Evolutionary conservation across 2,888 invertebrate species (phyloP), one percentile per base, ranked within the genome.

Genomic region (Tenodera sinensis): DNA sequence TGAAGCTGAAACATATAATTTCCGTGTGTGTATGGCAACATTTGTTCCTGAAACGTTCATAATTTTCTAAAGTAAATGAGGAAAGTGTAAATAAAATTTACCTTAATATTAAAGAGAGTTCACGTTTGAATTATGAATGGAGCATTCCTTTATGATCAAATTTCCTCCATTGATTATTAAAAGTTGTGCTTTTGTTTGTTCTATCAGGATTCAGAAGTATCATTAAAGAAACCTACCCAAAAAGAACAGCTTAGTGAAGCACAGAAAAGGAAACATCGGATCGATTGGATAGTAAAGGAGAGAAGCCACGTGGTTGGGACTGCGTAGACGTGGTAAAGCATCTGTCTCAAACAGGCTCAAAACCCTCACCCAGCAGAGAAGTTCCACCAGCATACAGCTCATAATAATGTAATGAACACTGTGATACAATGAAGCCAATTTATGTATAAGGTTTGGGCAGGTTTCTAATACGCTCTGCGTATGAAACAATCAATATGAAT

Each of bases 281-380:
- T 92, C 95, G 96, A 89, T 95, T 97, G 0, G 98, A 98, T 93
- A 94, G 95, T 28, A 96, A 96, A 54, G 98, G 98, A 0, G 98
- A 98, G 92, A 95, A 95, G 91, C 97, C 97, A 0, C 94, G 99
- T 47, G 99, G 99, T 0, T 98, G 96, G 96, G 96, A 99, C 94
- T 99, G 99, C 99, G 96, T 99, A 15, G 99, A 99, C 92, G 96
- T 99, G 90, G 96, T 99, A n/a, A 98, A 98, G 93, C 99, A 99
- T 94, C 95, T 99, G 90, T 97, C 98, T 15, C 98, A 98, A 93
- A 96, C 96, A 88, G 96, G 95, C 90, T 93, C 94, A 85, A 94
- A 95, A 92, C 93, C 54, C 6, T 87, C 87, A 81, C 87, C 87
- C 12, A 42, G 82, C 9, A 28, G n/a, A 42, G 87, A 87, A 83